These are phyloP conservation scores for Scatophagus argus DNA, from an alignment of 2,113 vertebrate genomes.

Conservation along the genomic window DNA sequence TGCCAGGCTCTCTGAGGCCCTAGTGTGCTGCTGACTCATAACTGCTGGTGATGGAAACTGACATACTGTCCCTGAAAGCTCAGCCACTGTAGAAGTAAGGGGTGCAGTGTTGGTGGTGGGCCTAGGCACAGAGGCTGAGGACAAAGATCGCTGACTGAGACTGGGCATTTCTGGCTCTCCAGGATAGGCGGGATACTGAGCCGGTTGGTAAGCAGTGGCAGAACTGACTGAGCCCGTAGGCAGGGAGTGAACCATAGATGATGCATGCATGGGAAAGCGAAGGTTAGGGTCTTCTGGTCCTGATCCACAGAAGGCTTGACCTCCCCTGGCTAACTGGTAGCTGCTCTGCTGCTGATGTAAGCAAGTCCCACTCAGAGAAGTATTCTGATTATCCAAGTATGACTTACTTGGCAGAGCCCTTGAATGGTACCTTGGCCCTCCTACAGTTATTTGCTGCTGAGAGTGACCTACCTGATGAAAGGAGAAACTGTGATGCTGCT, in stretches of 20 bases:
- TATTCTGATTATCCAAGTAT: slow-evolving; percentile 87
- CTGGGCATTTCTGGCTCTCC: slow-evolving; percentile 88
- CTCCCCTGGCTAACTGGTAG: slow-evolving; percentile 80
- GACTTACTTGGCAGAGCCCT: slow-evolving; percentile 85
- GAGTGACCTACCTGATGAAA: slow-evolving; percentile 88
- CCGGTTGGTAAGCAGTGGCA: slow-evolving; percentile 83
- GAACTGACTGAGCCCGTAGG: slow-evolving; percentile 89
- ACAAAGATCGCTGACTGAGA: slow-evolving; percentile 85
- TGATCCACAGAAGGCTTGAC: slow-evolving; percentile 86
- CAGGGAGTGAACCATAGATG: slow-evolving; percentile 87
- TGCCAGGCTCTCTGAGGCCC: slow-evolving; percentile 81
- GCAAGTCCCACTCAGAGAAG: slow-evolving; percentile 74
- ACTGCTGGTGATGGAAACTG: slow-evolving; percentile 88
- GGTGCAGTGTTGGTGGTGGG: slow-evolving; percentile 80
- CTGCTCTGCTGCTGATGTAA: slow-evolving; percentile 83
- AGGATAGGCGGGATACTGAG: slow-evolving; percentile 91
- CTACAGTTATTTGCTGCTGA: slow-evolving; percentile 69
- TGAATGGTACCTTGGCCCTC: slow-evolving; percentile 79
- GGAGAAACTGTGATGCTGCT: slow-evolving; percentile 91
- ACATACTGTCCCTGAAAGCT: slow-evolving; percentile 87
- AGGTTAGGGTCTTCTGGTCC: slow-evolving; percentile 81
- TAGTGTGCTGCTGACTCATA: slow-evolving; percentile 82
- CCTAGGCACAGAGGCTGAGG: slow-evolving; percentile 84
- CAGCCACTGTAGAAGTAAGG: slow-evolving; percentile 78
- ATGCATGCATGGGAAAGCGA: slow-evolving; percentile 83